These are phyloP conservation scores for Apaloderma vittatum DNA, from an alignment of 2,113 vertebrate genomes.

Conservation along the genomic window DNA sequence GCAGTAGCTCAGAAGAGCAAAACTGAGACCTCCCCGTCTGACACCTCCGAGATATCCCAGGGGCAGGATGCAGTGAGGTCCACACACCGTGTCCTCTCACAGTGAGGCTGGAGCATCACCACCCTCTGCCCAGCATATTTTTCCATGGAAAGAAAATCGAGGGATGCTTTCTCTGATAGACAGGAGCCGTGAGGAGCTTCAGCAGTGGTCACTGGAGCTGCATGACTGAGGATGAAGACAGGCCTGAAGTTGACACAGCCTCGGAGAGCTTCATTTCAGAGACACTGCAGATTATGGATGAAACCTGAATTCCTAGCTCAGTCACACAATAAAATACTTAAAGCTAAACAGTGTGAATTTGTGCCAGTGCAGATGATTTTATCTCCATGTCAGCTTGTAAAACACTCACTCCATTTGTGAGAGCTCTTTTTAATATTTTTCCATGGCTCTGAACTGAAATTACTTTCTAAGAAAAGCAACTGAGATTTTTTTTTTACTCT, in stretches of 20 bases:
- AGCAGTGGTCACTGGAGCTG: not conserved
- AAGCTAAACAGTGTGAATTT: not conserved
- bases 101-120: not conserved
- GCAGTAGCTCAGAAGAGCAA: not conserved
- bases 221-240: not conserved
- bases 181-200: not conserved
- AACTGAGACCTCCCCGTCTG: not conserved
- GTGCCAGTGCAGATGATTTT: not conserved
- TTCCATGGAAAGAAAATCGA: not conserved
- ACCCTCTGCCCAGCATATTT: not conserved
- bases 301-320: not conserved
- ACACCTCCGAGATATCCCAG: not conserved
- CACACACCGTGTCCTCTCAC: not conserved
- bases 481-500: not conserved
- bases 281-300: not conserved
- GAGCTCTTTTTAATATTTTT: not conserved
- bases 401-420: not conserved
- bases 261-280: not conserved
- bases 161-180: not conserved
- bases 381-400: not conserved
- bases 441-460: slow-evolving; percentile 15
- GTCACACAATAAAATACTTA: not conserved
- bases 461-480: slow-evolving; percentile 50
- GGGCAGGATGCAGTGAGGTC: not conserved
- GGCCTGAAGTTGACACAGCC: not conserved